These are phyloP conservation scores for Corythoichthys haematopterus DNA, from an alignment of 2,113 vertebrate species.

Conservation along the genomic window DNA sequence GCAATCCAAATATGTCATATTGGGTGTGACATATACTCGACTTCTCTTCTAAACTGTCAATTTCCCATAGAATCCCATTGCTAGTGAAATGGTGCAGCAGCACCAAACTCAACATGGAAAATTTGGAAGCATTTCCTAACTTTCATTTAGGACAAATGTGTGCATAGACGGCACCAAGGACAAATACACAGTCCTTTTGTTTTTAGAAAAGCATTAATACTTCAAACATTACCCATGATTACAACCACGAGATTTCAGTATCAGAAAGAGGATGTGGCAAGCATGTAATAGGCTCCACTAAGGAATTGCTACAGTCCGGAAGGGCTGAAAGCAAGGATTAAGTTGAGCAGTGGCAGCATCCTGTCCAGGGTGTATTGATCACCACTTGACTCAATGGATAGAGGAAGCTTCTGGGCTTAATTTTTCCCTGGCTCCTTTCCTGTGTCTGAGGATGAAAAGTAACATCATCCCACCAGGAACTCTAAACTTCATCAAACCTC, in stretches of 20 bases:
- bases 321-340: constrained; percentile 62
- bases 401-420: constrained; percentile 53
- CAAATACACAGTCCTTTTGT: constrained; percentile 11
- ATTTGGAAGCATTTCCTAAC: constrained; percentile 7
- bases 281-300: constrained; percentile 42
- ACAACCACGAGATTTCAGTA: constrained; percentile 41
- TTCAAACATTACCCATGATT: constrained; percentile 44
- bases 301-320: constrained; percentile 51
- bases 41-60: neutral
- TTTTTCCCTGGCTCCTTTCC: constrained; percentile 47
- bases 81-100: neutral
- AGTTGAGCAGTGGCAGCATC: constrained; percentile 44
- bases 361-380: constrained; percentile 58
- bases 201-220: constrained; percentile 30
- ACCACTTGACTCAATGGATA: constrained; percentile 55
- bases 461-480: constrained; percentile 52
- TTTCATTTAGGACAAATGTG: constrained; percentile 13
- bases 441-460: constrained; percentile 49
- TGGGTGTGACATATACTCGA: neutral
- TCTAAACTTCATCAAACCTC: constrained; percentile 33
- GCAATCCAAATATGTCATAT: neutral
- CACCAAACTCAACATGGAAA: neutral
- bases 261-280: constrained; percentile 31
- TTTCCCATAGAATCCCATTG: neutral
- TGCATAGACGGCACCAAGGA: constrained; percentile 24